These are phyloP conservation scores for Microhierax caerulescens DNA, from an alignment of 2,797 vertebrate species.

Conservation along the genomic window DNA sequence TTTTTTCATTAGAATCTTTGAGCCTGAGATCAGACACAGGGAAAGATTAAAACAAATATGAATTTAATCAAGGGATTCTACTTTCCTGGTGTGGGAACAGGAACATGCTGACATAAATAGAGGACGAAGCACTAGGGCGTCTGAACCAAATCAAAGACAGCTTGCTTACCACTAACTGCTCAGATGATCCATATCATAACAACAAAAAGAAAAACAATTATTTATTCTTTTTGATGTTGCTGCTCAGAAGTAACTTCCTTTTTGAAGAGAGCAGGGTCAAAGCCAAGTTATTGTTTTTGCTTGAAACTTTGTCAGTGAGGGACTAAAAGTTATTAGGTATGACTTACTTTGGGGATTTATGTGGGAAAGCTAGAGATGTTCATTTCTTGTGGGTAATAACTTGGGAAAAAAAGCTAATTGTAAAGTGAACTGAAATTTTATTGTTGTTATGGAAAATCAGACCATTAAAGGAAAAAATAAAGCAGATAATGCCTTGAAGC, in stretches of 20 bases:
- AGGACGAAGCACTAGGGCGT: conserved; percentile 91
- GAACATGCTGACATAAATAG: conserved; percentile 84
- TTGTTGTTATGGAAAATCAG: neutral
- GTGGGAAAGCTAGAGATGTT: conserved; percentile 44
- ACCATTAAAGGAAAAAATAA: neutral
- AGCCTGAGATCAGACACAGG: conserved; percentile 83
- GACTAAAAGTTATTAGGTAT: conserved; percentile 71
- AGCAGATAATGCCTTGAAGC: neutral
- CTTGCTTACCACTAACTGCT: conserved; percentile 95
- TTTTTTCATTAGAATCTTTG: conserved; percentile 86
- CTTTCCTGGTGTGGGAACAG: conserved; percentile 87
- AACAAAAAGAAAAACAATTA: conserved; percentile 99
- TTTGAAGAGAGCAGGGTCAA: conserved; percentile 92
- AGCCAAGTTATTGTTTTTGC: conserved; percentile 84
- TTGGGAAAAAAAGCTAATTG: neutral
- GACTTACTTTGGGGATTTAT: conserved; percentile 73
- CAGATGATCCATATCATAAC: conserved; percentile 95
- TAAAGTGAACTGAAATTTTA: conserved; percentile 5
- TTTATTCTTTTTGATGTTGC: conserved; percentile 99
- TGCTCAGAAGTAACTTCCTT: conserved; percentile 82
- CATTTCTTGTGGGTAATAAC: conserved; percentile 56
- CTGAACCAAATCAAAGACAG: conserved; percentile 94
- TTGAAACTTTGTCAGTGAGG: conserved; percentile 76
- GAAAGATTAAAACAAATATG: conserved; percentile 99
- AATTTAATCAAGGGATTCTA: conserved; percentile 95